These are phyloP conservation scores for Vireo altiloquus DNA, from an alignment of 2,113 vertebrate species.

Conservation along the genomic window DNA sequence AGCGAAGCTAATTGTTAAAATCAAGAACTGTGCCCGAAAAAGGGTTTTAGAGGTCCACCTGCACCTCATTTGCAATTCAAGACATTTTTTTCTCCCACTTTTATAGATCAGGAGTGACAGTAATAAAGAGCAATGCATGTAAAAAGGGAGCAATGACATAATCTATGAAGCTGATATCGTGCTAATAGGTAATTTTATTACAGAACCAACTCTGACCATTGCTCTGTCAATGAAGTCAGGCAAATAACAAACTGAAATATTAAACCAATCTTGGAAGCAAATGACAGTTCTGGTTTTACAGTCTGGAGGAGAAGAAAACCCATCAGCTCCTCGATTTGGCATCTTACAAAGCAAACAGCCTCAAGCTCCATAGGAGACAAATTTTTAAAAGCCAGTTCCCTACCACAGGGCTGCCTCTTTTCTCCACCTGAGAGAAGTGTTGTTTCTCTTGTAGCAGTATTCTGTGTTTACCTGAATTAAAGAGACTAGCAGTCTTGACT, in stretches of 20 bases:
- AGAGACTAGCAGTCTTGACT: not conserved
- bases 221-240: slow-evolving; percentile 45
- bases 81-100: slow-evolving; percentile 13
- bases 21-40: slow-evolving; percentile 44
- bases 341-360: slow-evolving; percentile 28
- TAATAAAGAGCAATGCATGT: not conserved
- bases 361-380: not conserved
- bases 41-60: slow-evolving; percentile 43
- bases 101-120: not conserved
- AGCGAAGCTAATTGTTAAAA: slow-evolving; percentile 47
- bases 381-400: not conserved
- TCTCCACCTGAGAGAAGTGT: not conserved
- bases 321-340: not conserved
- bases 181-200: slow-evolving; percentile 53
- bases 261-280: slow-evolving; percentile 59
- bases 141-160: not conserved
- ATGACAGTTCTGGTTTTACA: slow-evolving; percentile 48
- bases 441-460: not conserved
- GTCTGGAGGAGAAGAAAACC: slow-evolving; percentile 13
- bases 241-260: slow-evolving; percentile 53
- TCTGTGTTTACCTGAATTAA: slow-evolving; percentile 10
- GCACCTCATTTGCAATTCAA: slow-evolving; percentile 62
- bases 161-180: slow-evolving; percentile 7
- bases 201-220: slow-evolving; percentile 28
- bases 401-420: not conserved